Conservation (phyloP, 2,888 invertebrate species). For the Panzeria rudis region DNA sequence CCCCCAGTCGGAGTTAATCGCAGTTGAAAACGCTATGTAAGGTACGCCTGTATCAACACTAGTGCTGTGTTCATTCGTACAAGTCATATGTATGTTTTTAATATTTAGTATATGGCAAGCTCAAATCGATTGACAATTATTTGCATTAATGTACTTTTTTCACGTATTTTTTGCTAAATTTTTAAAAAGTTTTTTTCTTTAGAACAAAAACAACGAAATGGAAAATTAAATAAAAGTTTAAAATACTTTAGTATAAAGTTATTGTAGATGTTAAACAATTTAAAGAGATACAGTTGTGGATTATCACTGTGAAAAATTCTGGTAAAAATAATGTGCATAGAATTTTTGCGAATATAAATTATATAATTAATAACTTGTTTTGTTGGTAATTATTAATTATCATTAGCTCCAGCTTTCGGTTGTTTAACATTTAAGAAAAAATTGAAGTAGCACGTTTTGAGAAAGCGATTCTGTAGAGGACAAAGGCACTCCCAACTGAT, state of each 20-base stretch:
- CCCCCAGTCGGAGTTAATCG: too few relatives aligned
- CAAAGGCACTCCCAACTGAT: background rate
- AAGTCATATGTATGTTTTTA: conserved; percentile 25
- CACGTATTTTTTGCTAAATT: background rate
- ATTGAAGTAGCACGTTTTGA: background rate
- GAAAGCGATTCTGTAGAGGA: background rate
- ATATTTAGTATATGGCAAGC: conserved; percentile 12
- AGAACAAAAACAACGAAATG: background rate
- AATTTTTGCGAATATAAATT: conserved; percentile 34
- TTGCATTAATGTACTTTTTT: background rate
- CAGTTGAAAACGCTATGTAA: too few relatives aligned
- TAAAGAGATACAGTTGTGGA: background rate
- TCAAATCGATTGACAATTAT: conserved; percentile 35
- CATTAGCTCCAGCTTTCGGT: background rate
- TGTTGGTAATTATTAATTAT: conserved; percentile 23
- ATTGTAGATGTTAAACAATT: background rate
- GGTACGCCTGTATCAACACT: conserved; percentile 16
- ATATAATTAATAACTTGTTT: conserved; percentile 49
- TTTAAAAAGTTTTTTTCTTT: background rate
- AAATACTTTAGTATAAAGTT: background rate
- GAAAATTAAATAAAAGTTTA: background rate
- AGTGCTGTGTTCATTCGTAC: background rate
- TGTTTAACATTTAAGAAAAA: background rate
- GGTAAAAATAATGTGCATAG: conserved; percentile 14
- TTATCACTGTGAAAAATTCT: conserved; percentile 6